phyloP scores from a whole-genome alignment of 2,113 vertebrate genomes.

The Oncorhynchus mykiss region DNA sequence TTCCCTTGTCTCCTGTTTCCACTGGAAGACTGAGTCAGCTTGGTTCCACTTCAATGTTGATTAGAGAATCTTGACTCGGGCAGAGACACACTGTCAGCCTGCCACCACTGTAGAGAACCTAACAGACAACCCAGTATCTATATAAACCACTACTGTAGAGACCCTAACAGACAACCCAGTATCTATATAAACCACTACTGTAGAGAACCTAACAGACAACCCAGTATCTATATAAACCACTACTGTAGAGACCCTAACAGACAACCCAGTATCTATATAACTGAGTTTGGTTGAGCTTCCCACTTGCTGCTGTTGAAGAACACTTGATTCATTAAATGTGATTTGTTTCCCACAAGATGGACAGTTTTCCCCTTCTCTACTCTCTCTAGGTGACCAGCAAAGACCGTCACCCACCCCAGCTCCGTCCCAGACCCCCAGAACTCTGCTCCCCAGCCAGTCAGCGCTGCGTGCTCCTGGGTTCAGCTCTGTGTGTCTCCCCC shows the following conservation, averaged over 20 bases:
- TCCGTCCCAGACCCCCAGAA: constrained; percentile 66
- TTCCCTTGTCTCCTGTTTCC: not conserved
- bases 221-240: no score
- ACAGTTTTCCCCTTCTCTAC: not conserved
- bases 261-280: no score
- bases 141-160: no score
- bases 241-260: no score
- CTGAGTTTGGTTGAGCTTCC: no score
- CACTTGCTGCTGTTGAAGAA: no score
- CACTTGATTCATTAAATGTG: no score
- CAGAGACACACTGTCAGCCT: not conserved
- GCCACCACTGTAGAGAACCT: no score
- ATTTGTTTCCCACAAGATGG: not conserved
- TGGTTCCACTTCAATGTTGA: not conserved
- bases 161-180: no score
- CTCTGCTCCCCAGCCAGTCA: constrained; percentile 82
- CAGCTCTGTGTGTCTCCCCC: constrained; percentile 83
- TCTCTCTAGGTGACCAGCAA: constrained; percentile 23
- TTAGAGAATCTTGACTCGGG: not conserved
- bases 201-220: no score
- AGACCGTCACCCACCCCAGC: constrained; percentile 57
- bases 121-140: no score
- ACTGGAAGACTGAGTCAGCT: not conserved
- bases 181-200: no score
- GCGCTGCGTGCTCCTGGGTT: constrained; percentile 91